A percentile compares a stretch with the other conserved stretches of the same genome.
Evolutionary conservation across 1,140 invertebrate species (phyloP).

Genomic region (Pentalonia nigronervosa): DNA sequence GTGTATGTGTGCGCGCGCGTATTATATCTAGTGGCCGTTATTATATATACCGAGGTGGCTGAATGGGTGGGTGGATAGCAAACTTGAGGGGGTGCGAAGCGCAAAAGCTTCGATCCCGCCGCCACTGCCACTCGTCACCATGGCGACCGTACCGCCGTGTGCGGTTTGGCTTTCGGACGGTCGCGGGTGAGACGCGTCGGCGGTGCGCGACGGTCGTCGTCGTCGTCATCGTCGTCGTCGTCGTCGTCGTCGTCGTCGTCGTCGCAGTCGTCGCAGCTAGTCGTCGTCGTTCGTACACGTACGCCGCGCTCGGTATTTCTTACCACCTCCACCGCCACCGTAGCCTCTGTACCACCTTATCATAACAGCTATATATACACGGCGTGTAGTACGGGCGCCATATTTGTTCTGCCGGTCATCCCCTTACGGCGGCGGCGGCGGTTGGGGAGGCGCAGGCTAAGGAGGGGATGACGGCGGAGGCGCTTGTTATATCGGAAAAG

Average conservation of each 20-base stretch:
- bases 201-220: not conserved
- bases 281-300: not conserved
- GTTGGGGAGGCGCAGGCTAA: not conserved
- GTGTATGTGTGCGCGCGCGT: not conserved
- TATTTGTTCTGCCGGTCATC: conserved; percentile 57
- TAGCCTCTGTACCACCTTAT: conserved; percentile 29
- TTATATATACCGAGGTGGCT: not conserved
- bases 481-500: conserved; percentile 48
- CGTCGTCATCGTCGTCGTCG: not conserved
- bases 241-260: not conserved
- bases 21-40: conserved; percentile 18
- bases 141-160: conserved; percentile 32
- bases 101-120: conserved; percentile 37
- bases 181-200: not conserved
- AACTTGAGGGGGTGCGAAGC: not conserved
- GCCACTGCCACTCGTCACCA: not conserved
- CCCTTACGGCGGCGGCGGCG: not conserved
- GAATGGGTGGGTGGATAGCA: not conserved
- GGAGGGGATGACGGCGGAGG: not conserved
- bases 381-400: conserved; percentile 45
- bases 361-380: conserved; percentile 30
- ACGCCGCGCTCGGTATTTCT: conserved; percentile 22
- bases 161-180: conserved; percentile 53
- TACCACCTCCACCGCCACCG: not conserved
- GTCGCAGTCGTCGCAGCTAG: not conserved